Base-by-base conservation (phyloP, 1,140 invertebrate species). In the Mylabris phalerata region DNA sequence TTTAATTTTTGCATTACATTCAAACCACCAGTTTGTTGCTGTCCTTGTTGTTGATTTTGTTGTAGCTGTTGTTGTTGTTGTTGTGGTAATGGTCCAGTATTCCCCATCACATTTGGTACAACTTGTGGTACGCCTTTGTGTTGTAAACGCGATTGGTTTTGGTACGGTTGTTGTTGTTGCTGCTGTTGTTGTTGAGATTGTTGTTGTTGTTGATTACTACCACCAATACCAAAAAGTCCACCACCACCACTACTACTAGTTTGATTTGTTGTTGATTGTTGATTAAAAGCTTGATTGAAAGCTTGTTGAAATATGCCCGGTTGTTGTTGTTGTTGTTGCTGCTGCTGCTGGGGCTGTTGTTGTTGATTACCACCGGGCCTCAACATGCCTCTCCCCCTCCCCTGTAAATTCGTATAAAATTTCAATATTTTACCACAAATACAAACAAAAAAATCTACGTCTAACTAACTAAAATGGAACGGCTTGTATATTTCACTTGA, bases 1-100 rank as follows among this genome's bases (percentile, higher is more conserved):
- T 84, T 83, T 65, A 90, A 83, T 68, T 89, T 90, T 71, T 89
- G 86, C 87, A 89, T 89, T 46, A 90, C 78, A 73, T 88, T 88
- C 11, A 85, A 84, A 5, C 82, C 76, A 59, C 75, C 70, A 51
- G 74, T 71, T 61, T 71, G 65, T 50, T 77, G 71, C 1, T 19
- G 19, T 19, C 19, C 19, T 50, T 70, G 73, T 39, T 73, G 73
- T 32, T 73, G 74, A 32, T 72, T 74, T 47, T 74, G 73, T 49
- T 73, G 75, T 49, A 76, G 74, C 47, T 46, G 56, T 46, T 65
- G 64, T 25, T 57, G 73, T 42, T 71, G 73, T 27, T 71, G 74
- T 40, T 70, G 69, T 26, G 64, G 71, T 51, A 76, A 73, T 50
- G 68, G 71, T 32, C 69, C 46, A 49, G 32, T 32, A 39, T 54